Conservation (phyloP, 2,797 vertebrate genomes). For the Phalanger gymnotis region DNA sequence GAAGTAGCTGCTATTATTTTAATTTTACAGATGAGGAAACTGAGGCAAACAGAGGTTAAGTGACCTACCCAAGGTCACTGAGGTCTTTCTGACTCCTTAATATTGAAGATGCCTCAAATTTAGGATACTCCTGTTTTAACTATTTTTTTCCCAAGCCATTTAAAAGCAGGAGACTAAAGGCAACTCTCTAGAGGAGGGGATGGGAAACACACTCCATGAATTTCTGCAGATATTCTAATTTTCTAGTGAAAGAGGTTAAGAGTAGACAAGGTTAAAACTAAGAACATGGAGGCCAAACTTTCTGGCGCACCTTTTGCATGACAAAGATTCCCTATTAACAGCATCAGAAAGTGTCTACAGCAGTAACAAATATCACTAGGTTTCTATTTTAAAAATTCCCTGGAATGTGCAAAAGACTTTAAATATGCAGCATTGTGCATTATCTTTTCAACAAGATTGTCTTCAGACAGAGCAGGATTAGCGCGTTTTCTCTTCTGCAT, state of each 20-base stretch:
- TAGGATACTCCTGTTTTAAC: constrained; percentile 79
- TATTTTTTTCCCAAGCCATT: constrained; percentile 77
- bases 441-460: constrained; percentile 69
- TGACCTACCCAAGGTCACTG: not conserved
- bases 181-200: constrained; percentile 84
- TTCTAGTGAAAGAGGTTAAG: constrained; percentile 71
- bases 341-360: constrained; percentile 53
- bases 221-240: constrained; percentile 81
- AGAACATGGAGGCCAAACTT: constrained; percentile 51
- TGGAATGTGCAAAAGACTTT: constrained; percentile 72
- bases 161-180: constrained; percentile 86
- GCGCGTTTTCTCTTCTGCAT: constrained; percentile 73
- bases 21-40: not conserved
- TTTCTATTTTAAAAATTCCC: constrained; percentile 67
- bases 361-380: constrained; percentile 63
- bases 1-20: not conserved
- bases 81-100: rapidly evolving
- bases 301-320: constrained; percentile 59
- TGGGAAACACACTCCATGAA: constrained; percentile 79
- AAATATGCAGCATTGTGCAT: constrained; percentile 70
- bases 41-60: not conserved
- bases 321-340: constrained; percentile 75
- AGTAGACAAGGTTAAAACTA: constrained; percentile 63
- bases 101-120: constrained; percentile 69
- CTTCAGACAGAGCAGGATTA: constrained; percentile 53